Evolutionary conservation across 2,888 invertebrate species (phyloP).

Genomic region (Notodromas monacha): DNA sequence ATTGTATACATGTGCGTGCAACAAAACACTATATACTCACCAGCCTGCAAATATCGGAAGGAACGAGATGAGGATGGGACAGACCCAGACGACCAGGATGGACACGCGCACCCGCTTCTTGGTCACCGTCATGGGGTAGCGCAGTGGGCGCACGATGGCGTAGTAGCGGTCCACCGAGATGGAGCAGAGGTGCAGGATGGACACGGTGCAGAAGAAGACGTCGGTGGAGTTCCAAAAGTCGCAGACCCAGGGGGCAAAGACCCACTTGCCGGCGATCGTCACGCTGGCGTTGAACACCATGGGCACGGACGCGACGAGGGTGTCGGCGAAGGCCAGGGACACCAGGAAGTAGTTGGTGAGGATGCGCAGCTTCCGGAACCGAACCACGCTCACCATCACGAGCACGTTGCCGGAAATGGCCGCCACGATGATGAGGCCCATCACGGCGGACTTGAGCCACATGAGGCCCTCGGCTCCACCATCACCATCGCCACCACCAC

Average conservation of each 20-base stretch:
- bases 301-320: constrained; percentile 60
- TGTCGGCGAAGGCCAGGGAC: constrained; percentile 66
- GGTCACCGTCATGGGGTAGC: constrained; percentile 76
- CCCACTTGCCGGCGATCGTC: constrained; percentile 52
- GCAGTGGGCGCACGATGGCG: constrained; percentile 67
- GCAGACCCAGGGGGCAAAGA: constrained; percentile 62
- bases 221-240: constrained; percentile 78
- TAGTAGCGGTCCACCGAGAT: constrained; percentile 38
- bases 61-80: constrained; percentile 21
- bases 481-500: no score
- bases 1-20: no score
- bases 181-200: constrained; percentile 71
- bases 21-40: no score
- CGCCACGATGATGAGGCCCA: constrained; percentile 53
- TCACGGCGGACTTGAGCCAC: constrained; percentile 24
- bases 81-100: constrained; percentile 23
- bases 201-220: constrained; percentile 56
- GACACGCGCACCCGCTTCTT: constrained; percentile 23
- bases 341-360: constrained; percentile 88
- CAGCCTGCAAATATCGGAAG: constrained; percentile 22
- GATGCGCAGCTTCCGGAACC: constrained; percentile 48
- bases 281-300: constrained; percentile 74
- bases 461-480: no score
- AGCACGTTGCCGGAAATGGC: constrained; percentile 69
- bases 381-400: constrained; percentile 70